Evolutionary conservation across 2,797 vertebrate genomes (phyloP).

Genomic region (Trichosurus vulpecula): DNA sequence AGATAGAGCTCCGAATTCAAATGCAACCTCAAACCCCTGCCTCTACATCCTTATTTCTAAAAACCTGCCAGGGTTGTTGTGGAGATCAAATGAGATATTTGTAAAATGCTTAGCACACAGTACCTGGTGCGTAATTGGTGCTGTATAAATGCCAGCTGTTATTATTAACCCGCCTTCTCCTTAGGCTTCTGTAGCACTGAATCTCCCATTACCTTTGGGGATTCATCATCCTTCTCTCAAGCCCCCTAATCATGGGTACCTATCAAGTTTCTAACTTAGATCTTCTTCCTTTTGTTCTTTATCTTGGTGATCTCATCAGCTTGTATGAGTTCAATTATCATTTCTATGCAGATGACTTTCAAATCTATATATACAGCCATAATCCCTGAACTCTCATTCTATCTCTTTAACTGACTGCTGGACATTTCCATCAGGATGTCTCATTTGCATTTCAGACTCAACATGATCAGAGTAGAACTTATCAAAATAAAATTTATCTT

Average conservation of each 20-base stretch:
- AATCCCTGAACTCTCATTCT: background rate
- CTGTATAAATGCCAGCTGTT: background rate
- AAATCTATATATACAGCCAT: background rate
- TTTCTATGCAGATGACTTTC: fast-evolving
- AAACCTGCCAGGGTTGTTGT: background rate
- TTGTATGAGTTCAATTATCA: fast-evolving
- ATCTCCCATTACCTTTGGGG: too few relatives aligned
- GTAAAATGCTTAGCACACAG: background rate
- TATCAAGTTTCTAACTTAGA: background rate
- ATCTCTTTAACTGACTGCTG: background rate
- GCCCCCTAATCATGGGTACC: background rate
- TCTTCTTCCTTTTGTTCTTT: background rate
- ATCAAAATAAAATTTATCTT: background rate
- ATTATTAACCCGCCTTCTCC: background rate
- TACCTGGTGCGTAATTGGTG: background rate
- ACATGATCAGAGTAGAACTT: background rate
- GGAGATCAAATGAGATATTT: background rate
- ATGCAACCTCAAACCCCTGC: background rate
- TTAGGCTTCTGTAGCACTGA: background rate
- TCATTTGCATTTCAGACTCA: background rate
- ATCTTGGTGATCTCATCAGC: background rate
- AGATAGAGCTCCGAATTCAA: background rate
- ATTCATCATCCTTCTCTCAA: background rate
- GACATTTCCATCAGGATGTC: background rate
- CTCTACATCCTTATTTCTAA: background rate